These are phyloP conservation scores for Eledona agricola DNA, from an alignment of 2,888 invertebrate species.

Conservation along the genomic window DNA sequence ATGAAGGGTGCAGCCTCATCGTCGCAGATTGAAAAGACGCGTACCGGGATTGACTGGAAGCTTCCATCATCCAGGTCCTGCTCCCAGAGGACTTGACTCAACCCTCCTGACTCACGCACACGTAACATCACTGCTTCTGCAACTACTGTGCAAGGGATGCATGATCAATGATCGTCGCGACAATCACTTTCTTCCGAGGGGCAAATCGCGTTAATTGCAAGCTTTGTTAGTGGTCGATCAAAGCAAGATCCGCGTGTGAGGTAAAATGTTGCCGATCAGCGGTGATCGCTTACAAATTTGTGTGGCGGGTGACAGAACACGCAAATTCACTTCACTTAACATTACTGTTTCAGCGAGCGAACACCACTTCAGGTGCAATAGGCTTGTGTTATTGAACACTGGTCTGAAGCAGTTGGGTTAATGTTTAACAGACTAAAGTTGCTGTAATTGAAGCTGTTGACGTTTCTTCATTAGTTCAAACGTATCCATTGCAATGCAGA, in stretches of 20 bases:
- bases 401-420: conserved; percentile 19
- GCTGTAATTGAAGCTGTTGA: conserved; percentile 17
- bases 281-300: conserved; percentile 37
- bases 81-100: conserved; percentile 58
- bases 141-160: conserved; percentile 38
- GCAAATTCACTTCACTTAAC: conserved; percentile 37
- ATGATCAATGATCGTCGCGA: conserved; percentile 29
- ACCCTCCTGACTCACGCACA: conserved; percentile 55
- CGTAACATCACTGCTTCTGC: conserved; percentile 38
- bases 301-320: conserved; percentile 34
- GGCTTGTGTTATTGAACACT: conserved; percentile 27
- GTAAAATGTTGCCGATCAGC: conserved; percentile 25
- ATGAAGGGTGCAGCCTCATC: conserved; percentile 57
- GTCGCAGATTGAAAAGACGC: conserved; percentile 62
- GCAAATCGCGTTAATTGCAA: conserved; percentile 11
- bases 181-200: conserved; percentile 1
- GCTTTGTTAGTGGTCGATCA: conserved; percentile 6
- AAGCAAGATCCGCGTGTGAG: conserved; percentile 18
- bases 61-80: conserved; percentile 60
- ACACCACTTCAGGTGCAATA: conserved; percentile 15
- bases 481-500: no score
- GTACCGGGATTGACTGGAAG: conserved; percentile 61
- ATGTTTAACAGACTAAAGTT: conserved; percentile 21
- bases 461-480: no score
- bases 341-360: conserved; percentile 18